A percentile compares a stretch with the other conserved stretches of the same genome.
These are phyloP conservation scores for Tetragonula clypearis DNA, from an alignment of 1,140 invertebrate species.

Conservation along the genomic window DNA sequence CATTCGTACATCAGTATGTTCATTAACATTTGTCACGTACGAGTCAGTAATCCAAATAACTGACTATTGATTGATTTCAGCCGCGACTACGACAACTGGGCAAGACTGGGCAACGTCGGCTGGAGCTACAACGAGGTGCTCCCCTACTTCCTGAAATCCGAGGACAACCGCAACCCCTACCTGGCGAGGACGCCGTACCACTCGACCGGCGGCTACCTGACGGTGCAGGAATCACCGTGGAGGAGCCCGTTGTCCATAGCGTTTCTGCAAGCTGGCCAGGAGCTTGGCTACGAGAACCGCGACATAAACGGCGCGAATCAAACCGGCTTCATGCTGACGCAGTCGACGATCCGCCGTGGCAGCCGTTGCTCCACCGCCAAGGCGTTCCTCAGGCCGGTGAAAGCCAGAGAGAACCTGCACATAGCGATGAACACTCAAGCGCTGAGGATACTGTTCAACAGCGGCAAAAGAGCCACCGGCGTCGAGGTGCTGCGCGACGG, in stretches of 20 bases:
- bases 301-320: conserved; percentile 92
- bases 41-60: too few relatives aligned
- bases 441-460: conserved; percentile 87
- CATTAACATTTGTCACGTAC: too few relatives aligned
- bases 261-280: conserved; percentile 90
- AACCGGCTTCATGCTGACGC: conserved; percentile 92
- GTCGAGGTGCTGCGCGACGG: conserved; percentile 89
- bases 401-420: conserved; percentile 90
- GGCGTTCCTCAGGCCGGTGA: conserved; percentile 92
- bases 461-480: conserved; percentile 87
- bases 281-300: conserved; percentile 90
- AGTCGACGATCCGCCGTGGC: conserved; percentile 92
- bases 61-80: conserved; percentile 59
- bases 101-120: conserved; percentile 90
- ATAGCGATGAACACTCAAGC: conserved; percentile 91
- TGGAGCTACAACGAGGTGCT: conserved; percentile 95
- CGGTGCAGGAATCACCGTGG: conserved; percentile 92
- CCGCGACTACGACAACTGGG: conserved; percentile 96
- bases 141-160: conserved; percentile 94
- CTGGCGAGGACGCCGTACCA: conserved; percentile 89
- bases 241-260: conserved; percentile 89
- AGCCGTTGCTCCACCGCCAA: conserved; percentile 94
- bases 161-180: conserved; percentile 93
- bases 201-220: conserved; percentile 89
- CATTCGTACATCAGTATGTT: too few relatives aligned